Base-by-base conservation (phyloP, 2,113 vertebrate genomes). In the Labrus mixtus region DNA sequence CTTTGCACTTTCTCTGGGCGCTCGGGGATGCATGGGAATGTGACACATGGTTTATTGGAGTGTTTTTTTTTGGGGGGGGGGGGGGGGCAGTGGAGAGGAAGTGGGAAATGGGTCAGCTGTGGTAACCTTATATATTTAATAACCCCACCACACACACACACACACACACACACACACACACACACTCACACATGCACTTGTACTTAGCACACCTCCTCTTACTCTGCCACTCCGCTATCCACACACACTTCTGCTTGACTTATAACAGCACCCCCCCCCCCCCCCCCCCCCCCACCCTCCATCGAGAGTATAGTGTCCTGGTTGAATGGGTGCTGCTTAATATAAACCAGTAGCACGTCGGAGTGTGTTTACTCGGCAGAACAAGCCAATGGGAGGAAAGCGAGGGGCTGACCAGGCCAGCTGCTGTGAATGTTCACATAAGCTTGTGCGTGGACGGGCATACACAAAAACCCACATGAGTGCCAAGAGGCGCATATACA, bases 111-210 rank as follows among this genome's bases (percentile, higher is more conserved):
- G 86, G 87, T 90, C 90, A 91, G 83, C 83, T 60, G 81, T 73
- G 66, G 86, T 76, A 91, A 92, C 83, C 82, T 79, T 90, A 90
- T 89, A 87, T 90, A 77, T 84, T 86, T 88, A 84, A 83, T 87
- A 90, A 89, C 75, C 73, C 53, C 36, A 55, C 41, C 39, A 77
- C 17, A 19, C 54, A 48, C 57, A 53, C 43, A 45, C 67, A 63
- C 25, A 67, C 23, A 62, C 72, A 56, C 25, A n/a, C 50, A 76
- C 11, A 12, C 73, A 36, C 39, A 48, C 46, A 61, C 48, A 68
- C 20, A 60, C 73, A 53, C 37, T 19, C 51, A 77, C 16, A 16
- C 73, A 36, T 43, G 53, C 66, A 81, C 46, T 73, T 71, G 29
- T 51, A 76, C 68, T 81, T 55, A 76, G 73, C 45, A 74, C 68